These are phyloP conservation scores for Oscheius sp. DNA, from an alignment of 1,140 invertebrate species.

Conservation along the genomic window DNA sequence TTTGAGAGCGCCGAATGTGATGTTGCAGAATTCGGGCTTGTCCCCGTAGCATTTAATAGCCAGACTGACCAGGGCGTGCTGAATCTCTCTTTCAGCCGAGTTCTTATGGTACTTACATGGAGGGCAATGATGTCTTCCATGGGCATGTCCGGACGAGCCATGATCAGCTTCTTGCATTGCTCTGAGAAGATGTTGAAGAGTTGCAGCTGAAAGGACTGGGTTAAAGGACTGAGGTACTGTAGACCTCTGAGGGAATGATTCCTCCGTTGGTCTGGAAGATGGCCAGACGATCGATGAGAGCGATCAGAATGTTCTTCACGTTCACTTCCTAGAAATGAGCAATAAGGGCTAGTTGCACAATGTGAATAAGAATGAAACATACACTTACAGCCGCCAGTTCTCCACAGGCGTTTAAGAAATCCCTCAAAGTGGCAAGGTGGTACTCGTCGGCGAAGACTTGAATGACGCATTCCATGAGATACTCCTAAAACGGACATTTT, in stretches of 20 bases:
- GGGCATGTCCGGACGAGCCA: slow-evolving; percentile 87
- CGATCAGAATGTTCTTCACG: slow-evolving; percentile 93
- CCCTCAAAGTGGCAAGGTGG: slow-evolving; percentile 87
- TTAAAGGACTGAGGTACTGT: not conserved
- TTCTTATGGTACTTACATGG: slow-evolving; percentile 71
- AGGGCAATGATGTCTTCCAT: slow-evolving; percentile 91
- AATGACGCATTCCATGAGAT: slow-evolving; percentile 99
- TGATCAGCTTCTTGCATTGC: slow-evolving; percentile 77
- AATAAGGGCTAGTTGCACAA: not conserved
- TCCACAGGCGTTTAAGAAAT: slow-evolving; percentile 92
- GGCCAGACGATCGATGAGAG: slow-evolving; percentile 79
- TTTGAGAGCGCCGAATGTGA: slow-evolving; percentile 82
- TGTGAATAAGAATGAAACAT: not conserved
- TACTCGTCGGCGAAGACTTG: slow-evolving; percentile 99
- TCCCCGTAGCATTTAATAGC: slow-evolving; percentile 94
- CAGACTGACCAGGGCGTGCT: slow-evolving; percentile 77
- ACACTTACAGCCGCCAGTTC: slow-evolving; percentile 70
- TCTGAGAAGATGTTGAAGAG: slow-evolving; percentile 98
- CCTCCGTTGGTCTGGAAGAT: slow-evolving; percentile 67
- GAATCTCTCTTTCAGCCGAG: slow-evolving; percentile 17
- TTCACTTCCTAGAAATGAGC: slow-evolving; percentile 20
- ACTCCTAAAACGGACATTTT: slow-evolving; percentile 68
- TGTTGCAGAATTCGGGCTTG: slow-evolving; percentile 88
- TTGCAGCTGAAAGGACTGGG: slow-evolving; percentile 72
- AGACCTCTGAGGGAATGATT: slow-evolving; percentile 75